Base-by-base conservation (phyloP, 2,797 vertebrate genomes). In the Triplophysa yarkandensis region DNA sequence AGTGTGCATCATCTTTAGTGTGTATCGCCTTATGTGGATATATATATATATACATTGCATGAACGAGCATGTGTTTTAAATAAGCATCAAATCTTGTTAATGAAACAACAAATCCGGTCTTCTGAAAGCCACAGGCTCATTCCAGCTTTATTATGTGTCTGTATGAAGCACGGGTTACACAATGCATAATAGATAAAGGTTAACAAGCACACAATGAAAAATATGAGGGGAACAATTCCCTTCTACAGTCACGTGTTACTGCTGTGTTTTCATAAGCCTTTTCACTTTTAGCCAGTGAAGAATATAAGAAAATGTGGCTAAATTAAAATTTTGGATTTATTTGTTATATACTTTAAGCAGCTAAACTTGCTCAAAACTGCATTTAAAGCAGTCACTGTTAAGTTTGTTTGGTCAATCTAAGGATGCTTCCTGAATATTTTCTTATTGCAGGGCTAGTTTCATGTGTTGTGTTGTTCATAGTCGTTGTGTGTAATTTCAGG, bases 401-500 rank as follows among this genome's bases (percentile, higher is more conserved):
- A 11, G 11, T 10, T 39, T 39, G 11, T 39, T 39, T 8, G 1
- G 9, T 25, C 23, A 54, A 3, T 13, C 21, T 54, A 11, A 1
- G 23, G 0, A 54, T 14, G 50, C 2, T 55, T 55, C 13, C 52
- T 28, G 27, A 52, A 17, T 14, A 27, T 16, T 16, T 27, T 25
- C 28, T 13, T 13, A 54, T 14, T 54, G 50, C 5, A 14, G 6
- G 25, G 23, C 14, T 55, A 55, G 13, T 55, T 28, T 16, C 6
- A 17, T 19, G 55, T 58, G 28, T 44, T 58, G 16, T 32, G 32
- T 23, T 23, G 39, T 63, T 4, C 21, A 46, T 46, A 16, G 61
- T 13, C 11, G 64, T 9, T 54, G 2, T 64, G 0, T 83, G 36
- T 76, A 77, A 48, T 87, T 80, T 1, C 25, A 98, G 98, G 98